phyloP scores from a whole-genome alignment of 2,113 vertebrate species.

The Ochotona princeps region DNA sequence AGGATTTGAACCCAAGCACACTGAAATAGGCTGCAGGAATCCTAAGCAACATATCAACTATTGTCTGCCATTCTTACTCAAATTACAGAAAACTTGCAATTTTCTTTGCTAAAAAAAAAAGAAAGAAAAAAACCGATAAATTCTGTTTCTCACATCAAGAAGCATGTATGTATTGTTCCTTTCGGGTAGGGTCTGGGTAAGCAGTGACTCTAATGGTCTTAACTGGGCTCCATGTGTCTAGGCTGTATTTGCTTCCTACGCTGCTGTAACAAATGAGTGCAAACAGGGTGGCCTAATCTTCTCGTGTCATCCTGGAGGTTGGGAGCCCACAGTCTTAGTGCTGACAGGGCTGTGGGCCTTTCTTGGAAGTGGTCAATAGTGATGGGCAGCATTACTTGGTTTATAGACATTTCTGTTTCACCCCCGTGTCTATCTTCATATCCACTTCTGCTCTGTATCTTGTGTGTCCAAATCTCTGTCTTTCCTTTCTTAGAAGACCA shows the following conservation, averaged over 20 bases:
- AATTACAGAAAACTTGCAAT: background rate
- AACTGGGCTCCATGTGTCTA: background rate
- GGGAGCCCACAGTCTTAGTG: background rate
- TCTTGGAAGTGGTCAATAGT: background rate
- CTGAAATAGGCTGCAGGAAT: no score
- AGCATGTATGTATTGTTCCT: background rate
- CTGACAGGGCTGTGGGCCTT: background rate
- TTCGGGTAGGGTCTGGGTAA: background rate
- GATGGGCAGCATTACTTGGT: background rate
- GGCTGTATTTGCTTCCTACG: background rate
- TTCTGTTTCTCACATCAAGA: background rate
- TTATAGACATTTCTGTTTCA: rapidly evolving
- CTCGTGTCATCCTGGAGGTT: background rate
- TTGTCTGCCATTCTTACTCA: background rate
- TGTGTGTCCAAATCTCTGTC: background rate
- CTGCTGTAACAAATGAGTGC: conserved; percentile 52
- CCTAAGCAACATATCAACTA: no score
- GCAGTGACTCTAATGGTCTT: background rate
- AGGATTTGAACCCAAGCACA: no score
- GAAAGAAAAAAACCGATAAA: background rate
- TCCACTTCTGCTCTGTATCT: background rate
- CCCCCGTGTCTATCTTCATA: background rate
- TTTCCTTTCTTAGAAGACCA: background rate
- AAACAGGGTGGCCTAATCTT: background rate
- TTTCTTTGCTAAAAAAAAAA: background rate